Base-by-base conservation (phyloP, 1,140 invertebrate species). In the Drosophila murphyi region DNA sequence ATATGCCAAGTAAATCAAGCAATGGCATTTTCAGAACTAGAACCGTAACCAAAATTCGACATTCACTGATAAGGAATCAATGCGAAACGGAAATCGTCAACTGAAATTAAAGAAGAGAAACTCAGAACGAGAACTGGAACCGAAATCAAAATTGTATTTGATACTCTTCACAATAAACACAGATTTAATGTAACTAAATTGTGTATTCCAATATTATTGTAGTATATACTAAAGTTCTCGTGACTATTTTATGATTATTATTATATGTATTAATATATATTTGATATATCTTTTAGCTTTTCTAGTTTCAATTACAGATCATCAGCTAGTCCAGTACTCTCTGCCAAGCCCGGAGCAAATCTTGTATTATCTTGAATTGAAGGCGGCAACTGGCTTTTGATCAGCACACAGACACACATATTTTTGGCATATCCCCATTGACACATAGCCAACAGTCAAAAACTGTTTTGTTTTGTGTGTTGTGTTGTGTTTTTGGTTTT, bases 311-410 rank as follows among this genome's bases (percentile, higher is more conserved):
- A 4, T 32, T 60, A 60, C 32, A 60, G 43, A 31, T 32, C 12
- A 43, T 35, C 31, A 12, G 0, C 4, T 4, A 4, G 57, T 60
- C 43, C 28, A 48, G 45, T 12, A 35, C n/a, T 7, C 51, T 34
- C n/a, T 3, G 8, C 6, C 3, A n/a, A 4, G 45, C 7, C 43
- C 8, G 28, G 41, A 35, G 31, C n/a, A 48, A 20, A 48, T 48
- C 28, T 51, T 54, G 51, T 28, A 32, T 54, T 51, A 5, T 54
- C 57, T 75, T 32, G 47, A 45, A 56, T 72, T 71, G 52, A 56
- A 45, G 52, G 34, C 72, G 68, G 68, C 59, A 64, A 69, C 52
- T 50, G 57, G 32, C 59, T 31, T 74, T 74, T 74, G 72, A 74
- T 74, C 72, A 67, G 45, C 65, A 37, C 20, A 20, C 50, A 56